Evolutionary conservation across 1,140 invertebrate genomes (phyloP), one percentile per base, ranked within the genome.

Genomic region (Lepidurus couesii): DNA sequence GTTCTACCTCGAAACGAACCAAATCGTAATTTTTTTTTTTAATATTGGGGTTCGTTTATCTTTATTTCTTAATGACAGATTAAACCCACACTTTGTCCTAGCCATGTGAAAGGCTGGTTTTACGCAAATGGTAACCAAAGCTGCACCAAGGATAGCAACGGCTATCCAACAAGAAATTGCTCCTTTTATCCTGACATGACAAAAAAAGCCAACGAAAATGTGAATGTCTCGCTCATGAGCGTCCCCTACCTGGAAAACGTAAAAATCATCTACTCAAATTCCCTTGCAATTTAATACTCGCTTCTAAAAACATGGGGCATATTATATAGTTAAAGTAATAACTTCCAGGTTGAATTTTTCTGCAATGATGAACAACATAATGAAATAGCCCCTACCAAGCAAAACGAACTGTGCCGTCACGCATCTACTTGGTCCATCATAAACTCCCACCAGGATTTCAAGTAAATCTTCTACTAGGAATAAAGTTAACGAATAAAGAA

Each of bases 351-450:
- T 0, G 74, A 74, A 5, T 79, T 83, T 65, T 87, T 87, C 79
- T 87, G 86, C 77, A 82, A 86, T 78, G 81, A 83, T 16, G 75
- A 43, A 10, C 34, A 79, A 75, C 86, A 87, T 80, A 83, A 87
- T 78, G 77, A 65, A 44, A 44, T 81, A 9, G 82, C 84, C 3
- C 86, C 85, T 0, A 86, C 84, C 75, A 82, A 83, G 44, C 87
- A 88, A 34, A 88, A 88, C 82, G 75, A 81, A 8, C 81, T 85
- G 75, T 88, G 87, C 80, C 79, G 82, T 11, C 82, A 83, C 43
- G 78, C 82, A 47, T 85, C 84, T 77, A 82, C 84, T 0, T 84
- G 83, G 85, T 84, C 85, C 75, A 83, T 87, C 5, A 85, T 88
- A 79, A 77, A 79, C 21, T 74, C 82, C 75, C 84, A 87, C 77